These are phyloP conservation scores for Drosophila willistoni DNA, from an alignment of 1,140 invertebrate species.

Conservation along the genomic window DNA sequence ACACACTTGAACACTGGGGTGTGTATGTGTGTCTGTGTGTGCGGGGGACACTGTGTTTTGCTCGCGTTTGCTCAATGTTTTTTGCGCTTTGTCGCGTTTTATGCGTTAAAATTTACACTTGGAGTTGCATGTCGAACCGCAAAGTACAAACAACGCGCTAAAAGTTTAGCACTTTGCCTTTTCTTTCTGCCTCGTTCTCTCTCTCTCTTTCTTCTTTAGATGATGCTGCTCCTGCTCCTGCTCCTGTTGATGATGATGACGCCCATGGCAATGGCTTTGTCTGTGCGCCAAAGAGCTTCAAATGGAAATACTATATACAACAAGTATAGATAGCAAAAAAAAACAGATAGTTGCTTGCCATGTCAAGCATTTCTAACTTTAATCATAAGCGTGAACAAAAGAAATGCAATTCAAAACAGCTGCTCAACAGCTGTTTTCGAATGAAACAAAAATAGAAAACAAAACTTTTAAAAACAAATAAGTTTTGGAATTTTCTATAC, in stretches of 20 bases:
- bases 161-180: constrained; percentile 11
- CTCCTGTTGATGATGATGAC: neutral
- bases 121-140: constrained; percentile 15
- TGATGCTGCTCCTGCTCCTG: neutral
- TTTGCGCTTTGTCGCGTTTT: constrained; percentile 42
- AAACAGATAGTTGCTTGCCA: neutral
- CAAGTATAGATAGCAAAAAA: neutral
- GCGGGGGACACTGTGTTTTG: constrained; percentile 19
- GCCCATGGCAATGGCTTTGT: constrained; percentile 11
- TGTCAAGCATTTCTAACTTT: neutral
- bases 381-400: neutral
- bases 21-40: neutral
- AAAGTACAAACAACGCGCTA: constrained; percentile 10
- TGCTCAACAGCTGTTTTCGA: constrained; percentile 2
- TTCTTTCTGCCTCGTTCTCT: too few species aligned
- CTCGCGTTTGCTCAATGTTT: constrained; percentile 44
- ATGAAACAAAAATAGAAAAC: neutral
- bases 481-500: neutral
- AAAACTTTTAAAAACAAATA: neutral
- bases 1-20: too few species aligned
- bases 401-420: constrained; percentile 4
- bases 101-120: constrained; percentile 48
- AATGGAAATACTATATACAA: neutral
- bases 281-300: neutral
- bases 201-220: neutral